Percentiles rank a stretch among this genome's conserved stretches.
phyloP scores from a whole-genome alignment of 2,888 invertebrate species.

The Eilema depressum region DNA sequence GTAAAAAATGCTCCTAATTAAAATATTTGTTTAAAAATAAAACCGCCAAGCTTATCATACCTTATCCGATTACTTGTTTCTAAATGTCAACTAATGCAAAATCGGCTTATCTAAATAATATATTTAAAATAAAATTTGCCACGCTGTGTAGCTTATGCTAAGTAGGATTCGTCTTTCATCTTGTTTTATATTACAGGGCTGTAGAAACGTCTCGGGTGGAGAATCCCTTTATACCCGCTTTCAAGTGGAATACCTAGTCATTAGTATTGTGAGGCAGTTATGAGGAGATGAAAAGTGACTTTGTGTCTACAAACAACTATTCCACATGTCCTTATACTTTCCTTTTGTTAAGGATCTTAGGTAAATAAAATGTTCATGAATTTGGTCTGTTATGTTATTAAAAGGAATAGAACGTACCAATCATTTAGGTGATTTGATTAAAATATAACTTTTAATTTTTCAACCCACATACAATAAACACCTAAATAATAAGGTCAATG shows the following conservation, averaged over 20 bases:
- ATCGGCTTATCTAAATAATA: conserved; percentile 54
- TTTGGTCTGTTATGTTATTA: neutral
- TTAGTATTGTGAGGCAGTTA: conserved; percentile 34
- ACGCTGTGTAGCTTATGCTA: conserved; percentile 68
- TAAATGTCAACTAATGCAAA: conserved; percentile 61
- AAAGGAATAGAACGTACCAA: neutral
- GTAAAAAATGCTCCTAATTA: neutral
- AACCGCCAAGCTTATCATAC: conserved; percentile 24
- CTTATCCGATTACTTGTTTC: conserved; percentile 43
- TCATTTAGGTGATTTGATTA: conserved; percentile 22
- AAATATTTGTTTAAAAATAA: conserved; percentile 11
- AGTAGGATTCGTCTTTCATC: conserved; percentile 72
- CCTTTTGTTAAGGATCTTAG: neutral
- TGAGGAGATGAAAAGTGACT: conserved; percentile 14
- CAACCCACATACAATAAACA: conserved; percentile 68
- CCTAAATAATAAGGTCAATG: conserved; percentile 85
- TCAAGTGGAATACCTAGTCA: conserved; percentile 35
- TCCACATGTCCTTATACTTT: neutral
- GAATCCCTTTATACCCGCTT: conserved; percentile 52
- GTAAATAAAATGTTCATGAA: neutral
- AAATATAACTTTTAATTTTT: conserved; percentile 46
- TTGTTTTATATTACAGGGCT: conserved; percentile 70
- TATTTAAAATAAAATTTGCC: conserved; percentile 59
- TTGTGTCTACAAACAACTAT: conserved; percentile 1
- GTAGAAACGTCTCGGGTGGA: conserved; percentile 52